Base-by-base conservation (phyloP, 2,113 vertebrate species). In the Xyrauchen texanus region DNA sequence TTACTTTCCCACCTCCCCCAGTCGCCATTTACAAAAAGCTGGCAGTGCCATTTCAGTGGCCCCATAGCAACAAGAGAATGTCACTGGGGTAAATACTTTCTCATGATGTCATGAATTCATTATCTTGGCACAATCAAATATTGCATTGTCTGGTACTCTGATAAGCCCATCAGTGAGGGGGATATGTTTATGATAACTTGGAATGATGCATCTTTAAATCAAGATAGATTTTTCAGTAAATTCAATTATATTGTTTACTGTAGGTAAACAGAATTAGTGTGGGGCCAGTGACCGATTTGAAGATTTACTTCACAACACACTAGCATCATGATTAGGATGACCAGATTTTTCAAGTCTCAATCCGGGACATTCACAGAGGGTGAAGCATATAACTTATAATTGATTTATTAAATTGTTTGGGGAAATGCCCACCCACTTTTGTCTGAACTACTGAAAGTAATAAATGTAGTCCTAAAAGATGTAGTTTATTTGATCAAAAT, bases 51-150 rank as follows among this genome's bases (percentile, higher is more conserved):
- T 90, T 89, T 84, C 72, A 87, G 84, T 0, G 57, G 88, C 4
- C 75, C 93, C 92, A 93, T 95, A 91, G 93, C 91, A 95, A 95
- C 95, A 57, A 0, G 64, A 72, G 77, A 70, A 81, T 86, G 86
- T 93, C 81, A 88, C 92, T 86, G 83, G 90, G 85, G 91, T 88
- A 90, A 91, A 90, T 79, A 67, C 83, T 93, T 88, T 91, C 91
- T 90, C 68, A 86, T 92, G 91, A 92, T 92, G 92, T 91, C 92
- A 61, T 68, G 78, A 83, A 51, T 57, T 82, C 76, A 76, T 78
- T 81, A 75, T 78, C 79, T 75, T 74, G 46, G 10, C 65, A 69
- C 57, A 76, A 76, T 16, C 13, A 76, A 65, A 65, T 74, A 63
- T 13, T 53, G 73, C 73, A 65, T 55, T 76, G 73, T 76, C 34